These are phyloP conservation scores for Thalpophila matura DNA, from an alignment of 2,888 invertebrate species.

Conservation along the genomic window DNA sequence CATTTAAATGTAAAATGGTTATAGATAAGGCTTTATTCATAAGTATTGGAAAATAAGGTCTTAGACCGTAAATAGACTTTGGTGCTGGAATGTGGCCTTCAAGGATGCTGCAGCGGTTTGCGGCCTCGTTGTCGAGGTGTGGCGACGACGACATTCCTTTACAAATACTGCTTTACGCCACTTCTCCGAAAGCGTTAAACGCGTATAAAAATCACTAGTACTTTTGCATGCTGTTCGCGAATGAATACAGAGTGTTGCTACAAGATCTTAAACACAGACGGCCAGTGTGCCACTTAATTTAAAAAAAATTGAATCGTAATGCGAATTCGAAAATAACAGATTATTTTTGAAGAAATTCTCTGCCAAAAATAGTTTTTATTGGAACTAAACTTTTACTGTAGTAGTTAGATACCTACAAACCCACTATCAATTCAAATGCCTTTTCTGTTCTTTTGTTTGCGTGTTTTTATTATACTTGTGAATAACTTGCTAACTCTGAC, in stretches of 20 bases:
- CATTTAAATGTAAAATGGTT: conserved; percentile 61
- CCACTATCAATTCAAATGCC: too few species aligned
- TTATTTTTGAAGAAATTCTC: neutral
- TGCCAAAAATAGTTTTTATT: conserved; percentile 5
- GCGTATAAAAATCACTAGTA: conserved; percentile 58
- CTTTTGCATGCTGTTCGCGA: conserved; percentile 44
- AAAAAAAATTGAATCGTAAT: conserved; percentile 13
- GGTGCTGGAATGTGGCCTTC: conserved; percentile 88
- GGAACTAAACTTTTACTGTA: too few species aligned
- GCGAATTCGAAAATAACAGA: neutral
- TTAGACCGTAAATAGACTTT: conserved; percentile 84
- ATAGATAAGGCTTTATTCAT: conserved; percentile 66
- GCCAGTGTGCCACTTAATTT: conserved; percentile 19
- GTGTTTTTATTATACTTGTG: neutral
- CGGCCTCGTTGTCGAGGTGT: conserved; percentile 83
- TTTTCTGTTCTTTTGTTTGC: neutral
- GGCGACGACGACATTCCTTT: conserved; percentile 85
- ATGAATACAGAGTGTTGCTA: conserved; percentile 22
- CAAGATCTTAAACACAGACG: conserved; percentile 21
- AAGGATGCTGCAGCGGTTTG: conserved; percentile 84
- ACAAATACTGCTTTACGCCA: conserved; percentile 67
- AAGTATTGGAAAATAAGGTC: conserved; percentile 80
- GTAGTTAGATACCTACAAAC: too few species aligned
- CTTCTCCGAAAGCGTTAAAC: conserved; percentile 63
- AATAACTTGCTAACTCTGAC: conserved; percentile 1